These are phyloP conservation scores for Ophioninae sp. DNA, from an alignment of 2,888 invertebrate genomes.

Conservation along the genomic window DNA sequence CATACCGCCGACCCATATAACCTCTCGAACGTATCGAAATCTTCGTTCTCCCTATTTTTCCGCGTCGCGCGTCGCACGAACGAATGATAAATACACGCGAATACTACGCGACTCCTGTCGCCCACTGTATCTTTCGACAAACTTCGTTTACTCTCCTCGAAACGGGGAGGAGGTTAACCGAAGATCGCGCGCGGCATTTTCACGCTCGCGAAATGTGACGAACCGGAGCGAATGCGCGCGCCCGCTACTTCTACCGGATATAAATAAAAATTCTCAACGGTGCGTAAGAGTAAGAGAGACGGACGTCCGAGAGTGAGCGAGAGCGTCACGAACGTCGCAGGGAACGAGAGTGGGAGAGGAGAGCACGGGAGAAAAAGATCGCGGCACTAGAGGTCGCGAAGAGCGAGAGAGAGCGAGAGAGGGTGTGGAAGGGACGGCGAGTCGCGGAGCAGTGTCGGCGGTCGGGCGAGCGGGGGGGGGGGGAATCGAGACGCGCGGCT, in stretches of 20 bases:
- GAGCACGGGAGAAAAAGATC: conserved; percentile 60
- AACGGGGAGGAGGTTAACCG: conserved; percentile 62
- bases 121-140: conserved; percentile 47
- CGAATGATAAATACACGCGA: conserved; percentile 24
- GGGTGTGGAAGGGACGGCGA: too few relatives aligned
- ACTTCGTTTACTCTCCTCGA: conserved; percentile 36
- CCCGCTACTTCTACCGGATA: conserved; percentile 62
- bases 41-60: not conserved
- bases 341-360: conserved; percentile 49
- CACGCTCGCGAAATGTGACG: conserved; percentile 61
- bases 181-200: conserved; percentile 61
- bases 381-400: conserved; percentile 65
- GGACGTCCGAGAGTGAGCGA: conserved; percentile 49
- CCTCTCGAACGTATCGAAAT: conserved; percentile 15
- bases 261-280: conserved; percentile 60
- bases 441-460: too few relatives aligned
- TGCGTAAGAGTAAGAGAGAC: conserved; percentile 36
- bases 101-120: conserved; percentile 44
- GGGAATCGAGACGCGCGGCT: conserved; percentile 4
- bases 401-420: conserved; percentile 62
- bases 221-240: conserved; percentile 62
- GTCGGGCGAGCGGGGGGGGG: conserved; percentile 54
- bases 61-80: not conserved
- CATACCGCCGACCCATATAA: not conserved
- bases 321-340: conserved; percentile 42